These are phyloP conservation scores for Apotomis turbidana DNA, from an alignment of 2,888 invertebrate species.

Conservation along the genomic window DNA sequence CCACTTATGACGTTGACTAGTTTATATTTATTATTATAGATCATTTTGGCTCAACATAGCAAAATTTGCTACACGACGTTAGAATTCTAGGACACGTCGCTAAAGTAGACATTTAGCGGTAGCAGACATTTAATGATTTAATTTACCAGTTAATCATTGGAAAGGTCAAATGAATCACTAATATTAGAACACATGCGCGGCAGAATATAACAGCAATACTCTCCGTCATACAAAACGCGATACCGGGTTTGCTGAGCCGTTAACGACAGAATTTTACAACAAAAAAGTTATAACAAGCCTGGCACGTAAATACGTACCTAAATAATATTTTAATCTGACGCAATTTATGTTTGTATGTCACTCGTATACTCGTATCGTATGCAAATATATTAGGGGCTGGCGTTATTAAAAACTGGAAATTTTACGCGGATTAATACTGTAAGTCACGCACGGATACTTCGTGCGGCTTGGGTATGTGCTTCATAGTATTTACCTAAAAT, in stretches of 20 bases:
- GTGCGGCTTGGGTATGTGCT: not conserved
- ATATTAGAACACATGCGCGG: too few relatives aligned
- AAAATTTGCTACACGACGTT: too few relatives aligned
- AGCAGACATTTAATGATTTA: too few relatives aligned
- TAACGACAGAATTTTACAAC: slow-evolving; percentile 13
- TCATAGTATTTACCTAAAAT: not conserved
- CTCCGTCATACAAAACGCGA: slow-evolving; percentile 4
- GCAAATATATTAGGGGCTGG: slow-evolving; percentile 41
- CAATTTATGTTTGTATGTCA: slow-evolving; percentile 37
- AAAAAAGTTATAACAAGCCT: slow-evolving; percentile 13
- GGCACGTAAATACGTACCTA: slow-evolving; percentile 21
- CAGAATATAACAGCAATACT: not conserved
- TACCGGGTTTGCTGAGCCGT: slow-evolving; percentile 16
- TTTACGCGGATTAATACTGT: slow-evolving; percentile 39
- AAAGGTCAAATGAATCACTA: too few relatives aligned
- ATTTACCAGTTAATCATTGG: too few relatives aligned
- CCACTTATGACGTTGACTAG: too few relatives aligned
- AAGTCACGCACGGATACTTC: slow-evolving; percentile 32
- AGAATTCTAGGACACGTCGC: too few relatives aligned
- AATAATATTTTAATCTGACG: slow-evolving; percentile 38
- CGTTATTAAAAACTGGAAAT: slow-evolving; percentile 41
- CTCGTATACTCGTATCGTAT: slow-evolving; percentile 35
- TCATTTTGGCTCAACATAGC: too few relatives aligned
- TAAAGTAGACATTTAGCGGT: too few relatives aligned
- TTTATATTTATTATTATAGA: too few relatives aligned